phyloP scores from a whole-genome alignment of 1,140 invertebrate species.

The Pseudachorutes palmiensis region DNA sequence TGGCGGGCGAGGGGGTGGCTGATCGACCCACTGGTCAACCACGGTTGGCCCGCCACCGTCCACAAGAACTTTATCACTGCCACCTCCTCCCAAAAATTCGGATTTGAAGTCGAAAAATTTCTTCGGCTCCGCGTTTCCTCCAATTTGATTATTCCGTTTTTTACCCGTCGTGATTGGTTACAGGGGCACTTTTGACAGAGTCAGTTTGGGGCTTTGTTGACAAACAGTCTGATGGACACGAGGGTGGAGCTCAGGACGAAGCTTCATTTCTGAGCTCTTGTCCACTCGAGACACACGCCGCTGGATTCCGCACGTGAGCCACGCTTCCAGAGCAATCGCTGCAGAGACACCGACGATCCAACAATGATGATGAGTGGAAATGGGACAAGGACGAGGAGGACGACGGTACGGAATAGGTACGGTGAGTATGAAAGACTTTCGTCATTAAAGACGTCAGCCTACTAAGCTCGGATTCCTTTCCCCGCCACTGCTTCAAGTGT shows the following conservation, averaged over 20 bases:
- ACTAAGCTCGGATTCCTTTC: background rate
- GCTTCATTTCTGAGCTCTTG: no score
- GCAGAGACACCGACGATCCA: background rate
- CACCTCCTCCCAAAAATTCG: constrained; percentile 34
- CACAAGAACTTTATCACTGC: constrained; percentile 29
- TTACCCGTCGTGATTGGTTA: constrained; percentile 36
- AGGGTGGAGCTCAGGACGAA: no score
- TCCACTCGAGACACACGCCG: no score
- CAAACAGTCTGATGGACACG: background rate
- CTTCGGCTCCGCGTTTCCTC: constrained; percentile 31
- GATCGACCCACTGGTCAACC: constrained; percentile 36
- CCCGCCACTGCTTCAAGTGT: background rate
- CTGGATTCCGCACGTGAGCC: no score
- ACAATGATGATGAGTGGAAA: background rate
- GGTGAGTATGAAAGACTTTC: background rate
- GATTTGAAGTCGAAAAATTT: constrained; percentile 39
- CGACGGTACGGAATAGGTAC: background rate
- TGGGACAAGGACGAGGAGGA: background rate
- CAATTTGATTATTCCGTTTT: constrained; percentile 36
- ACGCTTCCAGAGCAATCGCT: no score
- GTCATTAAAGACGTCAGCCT: background rate
- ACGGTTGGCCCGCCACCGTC: constrained; percentile 38
- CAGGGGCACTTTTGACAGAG: background rate
- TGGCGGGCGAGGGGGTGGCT: constrained; percentile 34
- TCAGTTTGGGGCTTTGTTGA: background rate